Conservation (phyloP, 1,140 invertebrate species). For the Thereuonema tuberculata region DNA sequence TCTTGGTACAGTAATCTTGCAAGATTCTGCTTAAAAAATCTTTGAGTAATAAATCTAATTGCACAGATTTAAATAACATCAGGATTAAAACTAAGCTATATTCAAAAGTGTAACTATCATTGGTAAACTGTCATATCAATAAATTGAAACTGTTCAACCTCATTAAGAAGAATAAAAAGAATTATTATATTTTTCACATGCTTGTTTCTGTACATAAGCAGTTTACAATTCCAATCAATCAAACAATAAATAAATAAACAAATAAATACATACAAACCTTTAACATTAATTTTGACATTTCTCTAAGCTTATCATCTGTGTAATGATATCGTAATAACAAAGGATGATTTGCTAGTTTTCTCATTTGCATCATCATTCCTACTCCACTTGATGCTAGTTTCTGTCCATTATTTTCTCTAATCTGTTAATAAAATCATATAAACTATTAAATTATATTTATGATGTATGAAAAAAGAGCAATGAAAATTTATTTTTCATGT, state of each 20-base stretch:
- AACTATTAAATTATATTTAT: too few species aligned
- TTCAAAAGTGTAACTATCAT: neutral
- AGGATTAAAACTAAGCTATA: neutral
- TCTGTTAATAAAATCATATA: neutral
- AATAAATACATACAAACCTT: slow-evolving; percentile 25
- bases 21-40: too few species aligned
- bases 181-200: too few species aligned
- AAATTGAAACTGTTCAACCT: too few species aligned
- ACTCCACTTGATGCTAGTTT: slow-evolving; percentile 43
- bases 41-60: too few species aligned
- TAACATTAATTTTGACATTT: slow-evolving; percentile 59
- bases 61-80: too few species aligned
- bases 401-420: slow-evolving; percentile 2
- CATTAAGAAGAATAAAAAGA: neutral
- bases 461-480: too few species aligned
- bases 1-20: too few species aligned
- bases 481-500: too few species aligned
- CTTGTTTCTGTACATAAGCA: too few species aligned
- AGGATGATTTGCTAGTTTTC: slow-evolving; percentile 80
- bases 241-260: neutral
- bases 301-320: slow-evolving; percentile 45
- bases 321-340: slow-evolving; percentile 65
- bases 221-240: too few species aligned
- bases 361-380: slow-evolving; percentile 73
- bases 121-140: too few species aligned